These are phyloP conservation scores for Drosophila kambysellisi DNA, from an alignment of 2,888 invertebrate genomes.

Conservation along the genomic window DNA sequence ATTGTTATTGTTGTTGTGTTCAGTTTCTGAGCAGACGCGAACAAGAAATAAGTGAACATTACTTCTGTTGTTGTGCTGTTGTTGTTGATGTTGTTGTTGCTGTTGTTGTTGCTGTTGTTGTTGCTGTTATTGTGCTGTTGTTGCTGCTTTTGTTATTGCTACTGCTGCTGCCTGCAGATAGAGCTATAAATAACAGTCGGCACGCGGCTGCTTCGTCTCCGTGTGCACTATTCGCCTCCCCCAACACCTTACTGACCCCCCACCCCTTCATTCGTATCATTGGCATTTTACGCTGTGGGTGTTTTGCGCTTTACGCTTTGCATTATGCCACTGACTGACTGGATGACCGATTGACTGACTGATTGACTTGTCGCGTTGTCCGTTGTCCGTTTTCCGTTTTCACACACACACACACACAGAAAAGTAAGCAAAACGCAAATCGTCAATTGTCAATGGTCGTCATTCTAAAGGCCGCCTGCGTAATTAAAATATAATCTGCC, in stretches of 20 bases:
- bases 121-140: neutral
- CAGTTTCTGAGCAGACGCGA: slow-evolving; percentile 41
- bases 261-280: neutral
- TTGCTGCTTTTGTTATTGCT: slow-evolving; percentile 18
- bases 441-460: slow-evolving; percentile 67
- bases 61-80: slow-evolving; percentile 20
- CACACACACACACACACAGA: slow-evolving; percentile 14
- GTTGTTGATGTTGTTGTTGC: slow-evolving; percentile 21
- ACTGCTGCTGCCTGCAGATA: slow-evolving; percentile 27
- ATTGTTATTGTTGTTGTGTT: slow-evolving; percentile 38
- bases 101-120: slow-evolving; percentile 26
- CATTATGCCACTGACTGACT: slow-evolving; percentile 13
- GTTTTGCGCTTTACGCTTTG: slow-evolving; percentile 57
- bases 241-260: slow-evolving; percentile 16
- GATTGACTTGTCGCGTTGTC: slow-evolving; percentile 49
- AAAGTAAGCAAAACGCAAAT: slow-evolving; percentile 58
- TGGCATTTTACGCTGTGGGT: slow-evolving; percentile 61
- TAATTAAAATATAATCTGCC: slow-evolving; percentile 69
- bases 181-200: slow-evolving; percentile 74
- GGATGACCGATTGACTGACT: slow-evolving; percentile 7
- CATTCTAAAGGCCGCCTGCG: slow-evolving; percentile 68
- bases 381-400: slow-evolving; percentile 65
- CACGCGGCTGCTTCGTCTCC: slow-evolving; percentile 64
- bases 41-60: slow-evolving; percentile 32
- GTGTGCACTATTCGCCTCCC: slow-evolving; percentile 28